A percentile compares a stretch with the other conserved stretches of the same genome.
Conservation (phyloP, 2,797 vertebrate species). For the Sebastes paucispinis region DNA sequence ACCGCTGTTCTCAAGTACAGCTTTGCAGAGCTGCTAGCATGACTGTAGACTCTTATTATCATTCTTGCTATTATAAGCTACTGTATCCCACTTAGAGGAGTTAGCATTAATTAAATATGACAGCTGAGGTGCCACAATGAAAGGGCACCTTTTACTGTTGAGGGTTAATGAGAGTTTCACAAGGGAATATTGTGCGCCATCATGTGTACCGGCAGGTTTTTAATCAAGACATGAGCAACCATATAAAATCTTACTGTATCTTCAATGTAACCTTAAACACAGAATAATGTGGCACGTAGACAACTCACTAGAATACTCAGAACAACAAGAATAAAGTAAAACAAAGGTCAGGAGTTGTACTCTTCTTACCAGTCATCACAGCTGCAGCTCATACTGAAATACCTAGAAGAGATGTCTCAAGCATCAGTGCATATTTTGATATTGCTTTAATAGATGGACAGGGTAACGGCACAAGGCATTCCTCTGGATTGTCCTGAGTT, state of each 20-base stretch:
- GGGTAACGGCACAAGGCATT: slow-evolving; percentile 36
- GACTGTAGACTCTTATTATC: background rate
- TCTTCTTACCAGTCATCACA: background rate
- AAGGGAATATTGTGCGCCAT: background rate
- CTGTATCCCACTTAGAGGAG: background rate
- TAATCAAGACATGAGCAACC: background rate
- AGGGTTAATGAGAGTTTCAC: background rate
- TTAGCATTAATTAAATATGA: background rate
- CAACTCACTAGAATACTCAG: background rate
- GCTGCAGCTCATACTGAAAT: slow-evolving; percentile 13
- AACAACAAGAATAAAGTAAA: slow-evolving; percentile 1
- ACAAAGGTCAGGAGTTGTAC: background rate
- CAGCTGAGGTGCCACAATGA: background rate
- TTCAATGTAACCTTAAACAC: background rate
- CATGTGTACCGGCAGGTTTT: background rate
- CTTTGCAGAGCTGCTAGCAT: background rate
- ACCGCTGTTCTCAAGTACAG: too few species aligned
- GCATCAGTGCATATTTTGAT: slow-evolving; percentile 34
- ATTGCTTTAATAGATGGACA: slow-evolving; percentile 53
- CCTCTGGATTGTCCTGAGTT: slow-evolving; percentile 30
- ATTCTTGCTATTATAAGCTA: background rate
- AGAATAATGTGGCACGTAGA: background rate
- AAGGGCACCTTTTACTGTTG: background rate
- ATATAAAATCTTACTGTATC: background rate
- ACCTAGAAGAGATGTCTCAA: slow-evolving; percentile 23